These are phyloP conservation scores for Nannoperca obscura DNA, from an alignment of 2,797 vertebrate species.

Conservation along the genomic window DNA sequence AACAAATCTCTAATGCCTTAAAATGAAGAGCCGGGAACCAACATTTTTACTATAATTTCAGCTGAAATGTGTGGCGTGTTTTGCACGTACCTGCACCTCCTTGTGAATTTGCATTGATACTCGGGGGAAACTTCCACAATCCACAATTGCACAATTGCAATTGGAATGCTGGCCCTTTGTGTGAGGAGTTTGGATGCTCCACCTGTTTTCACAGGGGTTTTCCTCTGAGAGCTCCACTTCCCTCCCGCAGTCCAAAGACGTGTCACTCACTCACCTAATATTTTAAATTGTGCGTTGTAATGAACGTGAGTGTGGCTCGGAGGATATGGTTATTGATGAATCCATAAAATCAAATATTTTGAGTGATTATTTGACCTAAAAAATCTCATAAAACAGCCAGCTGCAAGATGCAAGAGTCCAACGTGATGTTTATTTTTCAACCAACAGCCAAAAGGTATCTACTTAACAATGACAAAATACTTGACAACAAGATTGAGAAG, in stretches of 20 bases:
- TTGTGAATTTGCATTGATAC: constrained; percentile 27
- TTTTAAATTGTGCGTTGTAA: constrained; percentile 21
- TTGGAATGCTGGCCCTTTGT: constrained; percentile 28
- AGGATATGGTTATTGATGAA: constrained; percentile 26
- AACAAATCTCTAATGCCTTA: constrained; percentile 29
- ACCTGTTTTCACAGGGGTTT: constrained; percentile 45
- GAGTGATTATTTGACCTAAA: constrained; percentile 13
- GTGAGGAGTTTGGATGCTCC: constrained; percentile 47
- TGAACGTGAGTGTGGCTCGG: constrained; percentile 24
- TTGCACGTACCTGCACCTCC: constrained; percentile 15
- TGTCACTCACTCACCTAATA: constrained; percentile 45
- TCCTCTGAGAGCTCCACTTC: constrained; percentile 37
- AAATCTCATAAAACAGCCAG: not conserved
- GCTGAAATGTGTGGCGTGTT: constrained; percentile 10
- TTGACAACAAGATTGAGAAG: no score
- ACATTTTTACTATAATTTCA: constrained; percentile 6
- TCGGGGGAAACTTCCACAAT: constrained; percentile 38
- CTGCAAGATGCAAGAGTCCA: not conserved
- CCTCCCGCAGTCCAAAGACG: constrained; percentile 40
- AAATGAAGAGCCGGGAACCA: constrained; percentile 32
- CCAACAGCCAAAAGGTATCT: not conserved
- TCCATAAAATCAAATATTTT: constrained; percentile 5
- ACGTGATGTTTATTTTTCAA: not conserved
- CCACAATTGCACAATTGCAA: constrained; percentile 35
- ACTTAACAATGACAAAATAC: not conserved